Percentiles rank a stretch among this genome's conserved stretches.
phyloP scores from a whole-genome alignment of 2,888 invertebrate genomes.

The Xestia xanthographa region DNA sequence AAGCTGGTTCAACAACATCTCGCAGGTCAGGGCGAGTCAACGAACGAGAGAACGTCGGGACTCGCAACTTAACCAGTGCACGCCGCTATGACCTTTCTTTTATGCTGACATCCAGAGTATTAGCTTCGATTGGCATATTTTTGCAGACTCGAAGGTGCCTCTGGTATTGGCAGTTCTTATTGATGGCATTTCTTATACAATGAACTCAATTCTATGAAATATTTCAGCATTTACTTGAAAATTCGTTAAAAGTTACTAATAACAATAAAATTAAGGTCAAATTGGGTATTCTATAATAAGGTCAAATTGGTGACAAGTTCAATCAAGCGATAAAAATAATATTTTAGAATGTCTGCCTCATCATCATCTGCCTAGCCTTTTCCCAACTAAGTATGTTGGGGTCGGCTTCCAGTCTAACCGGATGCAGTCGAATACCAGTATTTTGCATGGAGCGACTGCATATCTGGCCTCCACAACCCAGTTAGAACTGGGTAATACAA shows the following conservation, averaged over 20 bases:
- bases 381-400: too few relatives aligned
- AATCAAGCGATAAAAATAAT: not conserved
- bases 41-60: slow-evolving; percentile 63
- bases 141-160: slow-evolving; percentile 21
- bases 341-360: not conserved
- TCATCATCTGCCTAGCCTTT: too few relatives aligned
- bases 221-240: not conserved
- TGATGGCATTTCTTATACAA: slow-evolving; percentile 10
- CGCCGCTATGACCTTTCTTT: slow-evolving; percentile 48
- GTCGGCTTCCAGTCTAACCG: too few relatives aligned
- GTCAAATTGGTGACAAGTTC: not conserved
- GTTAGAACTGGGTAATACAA: too few relatives aligned
- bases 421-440: too few relatives aligned
- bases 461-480: too few relatives aligned
- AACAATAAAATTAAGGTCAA: too few relatives aligned
- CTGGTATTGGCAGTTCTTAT: slow-evolving; percentile 25
- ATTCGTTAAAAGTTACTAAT: not conserved
- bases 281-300: not conserved
- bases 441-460: too few relatives aligned
- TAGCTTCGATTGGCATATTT: slow-evolving; percentile 16
- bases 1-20: slow-evolving; percentile 64
- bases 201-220: not conserved
- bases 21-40: slow-evolving; percentile 63
- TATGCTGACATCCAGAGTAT: slow-evolving; percentile 22
- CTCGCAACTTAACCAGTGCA: slow-evolving; percentile 46